Evolutionary conservation across 2,113 vertebrate species (phyloP).

Genomic region (Lasiurus cinereus): DNA sequence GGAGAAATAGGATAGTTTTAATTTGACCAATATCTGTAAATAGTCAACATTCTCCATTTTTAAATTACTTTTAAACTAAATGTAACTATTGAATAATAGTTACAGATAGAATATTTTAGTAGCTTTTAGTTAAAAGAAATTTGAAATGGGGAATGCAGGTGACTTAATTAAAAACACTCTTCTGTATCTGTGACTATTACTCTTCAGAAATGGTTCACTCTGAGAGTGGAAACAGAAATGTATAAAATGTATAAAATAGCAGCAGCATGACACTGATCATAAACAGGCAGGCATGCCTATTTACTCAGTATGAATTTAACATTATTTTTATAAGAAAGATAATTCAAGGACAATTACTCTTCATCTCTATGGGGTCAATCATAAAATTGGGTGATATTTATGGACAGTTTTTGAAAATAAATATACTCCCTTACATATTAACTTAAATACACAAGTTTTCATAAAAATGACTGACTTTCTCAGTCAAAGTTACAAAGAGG

Average conservation of each 20-base stretch:
- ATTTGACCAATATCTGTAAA: neutral
- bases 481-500: neutral
- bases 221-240: conserved; percentile 18
- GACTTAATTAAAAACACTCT: neutral
- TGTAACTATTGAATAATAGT: neutral
- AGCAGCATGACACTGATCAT: neutral
- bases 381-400: neutral
- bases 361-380: neutral
- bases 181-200: neutral
- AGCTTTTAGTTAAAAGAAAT: neutral
- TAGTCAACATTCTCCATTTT: neutral
- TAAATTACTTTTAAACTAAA: neutral
- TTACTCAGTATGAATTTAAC: neutral
- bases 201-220: neutral
- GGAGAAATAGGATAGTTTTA: neutral
- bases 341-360: conserved; percentile 19
- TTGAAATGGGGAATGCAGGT: neutral
- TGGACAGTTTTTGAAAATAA: neutral
- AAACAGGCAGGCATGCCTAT: neutral
- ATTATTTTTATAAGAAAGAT: conserved; percentile 40
- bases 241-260: conserved; percentile 15
- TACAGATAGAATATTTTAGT: neutral
- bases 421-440: neutral
- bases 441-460: conserved; percentile 24
- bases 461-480: neutral